phyloP scores from a whole-genome alignment of 2,797 vertebrate species.

The Clarias fuscus region DNA sequence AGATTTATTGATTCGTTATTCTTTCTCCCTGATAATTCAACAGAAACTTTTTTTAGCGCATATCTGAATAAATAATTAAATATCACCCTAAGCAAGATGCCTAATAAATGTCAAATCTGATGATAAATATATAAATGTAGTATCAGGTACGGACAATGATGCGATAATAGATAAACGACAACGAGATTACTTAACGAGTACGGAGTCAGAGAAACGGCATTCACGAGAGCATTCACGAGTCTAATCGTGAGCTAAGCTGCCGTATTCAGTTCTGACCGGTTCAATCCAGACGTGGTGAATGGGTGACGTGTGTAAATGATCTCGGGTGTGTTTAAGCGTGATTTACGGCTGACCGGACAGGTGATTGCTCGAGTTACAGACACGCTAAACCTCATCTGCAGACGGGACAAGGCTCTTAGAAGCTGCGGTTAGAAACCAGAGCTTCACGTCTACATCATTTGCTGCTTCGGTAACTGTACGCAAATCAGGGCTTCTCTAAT shows the following conservation, averaged over 20 bases:
- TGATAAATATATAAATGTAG: background rate
- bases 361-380: constrained; percentile 32
- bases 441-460: background rate
- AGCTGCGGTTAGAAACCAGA: constrained; percentile 21
- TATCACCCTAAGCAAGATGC: background rate
- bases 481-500: constrained; percentile 23
- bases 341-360: constrained; percentile 21
- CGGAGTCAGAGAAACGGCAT: background rate
- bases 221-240: background rate
- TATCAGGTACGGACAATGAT: background rate
- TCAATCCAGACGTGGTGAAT: background rate
- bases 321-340: background rate
- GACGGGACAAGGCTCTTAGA: background rate
- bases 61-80: background rate
- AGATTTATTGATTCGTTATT: too few relatives aligned
- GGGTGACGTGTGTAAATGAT: background rate
- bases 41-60: background rate
- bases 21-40: too few relatives aligned
- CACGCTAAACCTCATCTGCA: background rate
- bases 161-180: background rate
- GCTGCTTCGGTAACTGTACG: constrained; percentile 17
- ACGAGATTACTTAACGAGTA: background rate
- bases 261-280: background rate
- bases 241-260: background rate
- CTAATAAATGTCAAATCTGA: background rate